These are phyloP conservation scores for Electrona antarctica DNA, from an alignment of 2,113 vertebrate species.

Conservation along the genomic window DNA sequence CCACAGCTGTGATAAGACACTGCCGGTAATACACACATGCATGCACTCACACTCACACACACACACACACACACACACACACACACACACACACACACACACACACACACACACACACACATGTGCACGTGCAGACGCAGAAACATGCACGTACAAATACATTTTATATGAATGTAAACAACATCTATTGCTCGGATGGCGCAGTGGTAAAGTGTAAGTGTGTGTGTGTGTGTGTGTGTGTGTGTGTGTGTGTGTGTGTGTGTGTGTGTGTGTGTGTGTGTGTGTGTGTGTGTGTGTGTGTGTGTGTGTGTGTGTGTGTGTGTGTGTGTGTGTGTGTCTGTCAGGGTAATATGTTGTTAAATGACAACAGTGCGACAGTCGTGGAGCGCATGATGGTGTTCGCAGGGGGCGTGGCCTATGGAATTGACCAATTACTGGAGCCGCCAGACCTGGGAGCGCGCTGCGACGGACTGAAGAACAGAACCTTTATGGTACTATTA, in stretches of 20 bases:
- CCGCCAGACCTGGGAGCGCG: slow-evolving; percentile 89
- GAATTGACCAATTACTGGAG: slow-evolving; percentile 90
- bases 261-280: slow-evolving; percentile 10
- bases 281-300: slow-evolving; percentile 9
- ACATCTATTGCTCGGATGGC: too few species aligned
- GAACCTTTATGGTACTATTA: slow-evolving; percentile 17
- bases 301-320: slow-evolving; percentile 16
- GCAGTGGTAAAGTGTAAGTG: background rate
- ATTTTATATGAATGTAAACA: too few species aligned
- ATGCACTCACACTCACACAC: slow-evolving; percentile 13
- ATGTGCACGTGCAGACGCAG: background rate
- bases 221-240: background rate
- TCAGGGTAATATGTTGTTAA: slow-evolving; percentile 87
- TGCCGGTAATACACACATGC: slow-evolving; percentile 77
- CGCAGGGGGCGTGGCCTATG: slow-evolving; percentile 85
- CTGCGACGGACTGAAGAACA: slow-evolving; percentile 81
- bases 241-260: background rate
- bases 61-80: slow-evolving; percentile 13
- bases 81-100: slow-evolving; percentile 36
- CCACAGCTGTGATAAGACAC: slow-evolving; percentile 82
- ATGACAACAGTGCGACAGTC: slow-evolving; percentile 77
- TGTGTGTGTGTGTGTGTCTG: slow-evolving; percentile 6
- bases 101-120: slow-evolving; percentile 17
- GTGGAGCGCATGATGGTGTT: slow-evolving; percentile 86
- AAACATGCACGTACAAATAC: too few species aligned